These are phyloP conservation scores for Lordiphosa fenestrarum DNA, from an alignment of 2,888 invertebrate genomes.

Conservation along the genomic window DNA sequence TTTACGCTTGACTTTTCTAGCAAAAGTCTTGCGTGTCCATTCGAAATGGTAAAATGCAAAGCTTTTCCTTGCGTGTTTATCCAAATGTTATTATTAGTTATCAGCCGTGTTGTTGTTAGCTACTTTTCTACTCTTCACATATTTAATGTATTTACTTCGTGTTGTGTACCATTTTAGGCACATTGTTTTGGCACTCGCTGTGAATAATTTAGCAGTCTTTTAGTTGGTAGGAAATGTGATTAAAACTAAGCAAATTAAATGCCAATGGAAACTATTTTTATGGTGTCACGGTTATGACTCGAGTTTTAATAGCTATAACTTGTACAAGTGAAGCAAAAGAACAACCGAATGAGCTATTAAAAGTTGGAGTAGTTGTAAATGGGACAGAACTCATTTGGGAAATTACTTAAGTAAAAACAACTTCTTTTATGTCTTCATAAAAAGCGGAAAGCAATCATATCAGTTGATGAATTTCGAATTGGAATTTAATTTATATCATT, in stretches of 20 bases:
- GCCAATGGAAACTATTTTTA: too few relatives aligned
- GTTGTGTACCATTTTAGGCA: conserved; percentile 43
- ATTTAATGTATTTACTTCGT: conserved; percentile 57
- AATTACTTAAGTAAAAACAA: too few relatives aligned
- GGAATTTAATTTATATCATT: too few relatives aligned
- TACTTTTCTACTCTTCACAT: conserved; percentile 33
- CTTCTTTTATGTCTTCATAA: too few relatives aligned
- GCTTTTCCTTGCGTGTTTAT: conserved; percentile 62
- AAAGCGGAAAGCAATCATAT: too few relatives aligned
- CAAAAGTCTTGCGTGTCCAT: conserved; percentile 8
- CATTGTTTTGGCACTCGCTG: conserved; percentile 35
- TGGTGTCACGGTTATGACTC: too few relatives aligned
- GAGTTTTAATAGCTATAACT: too few relatives aligned
- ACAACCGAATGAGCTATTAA: too few relatives aligned
- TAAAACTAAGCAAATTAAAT: conserved; percentile 29
- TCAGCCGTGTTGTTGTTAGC: conserved; percentile 37
- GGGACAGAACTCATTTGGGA: too few relatives aligned
- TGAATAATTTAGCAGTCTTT: conserved; percentile 53
- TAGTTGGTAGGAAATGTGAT: conserved; percentile 34
- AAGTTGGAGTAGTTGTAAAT: too few relatives aligned
- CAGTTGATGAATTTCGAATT: too few relatives aligned
- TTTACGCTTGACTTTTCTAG: conserved; percentile 48
- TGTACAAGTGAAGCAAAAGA: too few relatives aligned
- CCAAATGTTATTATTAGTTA: conserved; percentile 66
- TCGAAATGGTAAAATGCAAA: conserved; percentile 36